Evolutionary conservation across 1,140 invertebrate species (phyloP).

Genomic region (Macrobrachium nipponense): DNA sequence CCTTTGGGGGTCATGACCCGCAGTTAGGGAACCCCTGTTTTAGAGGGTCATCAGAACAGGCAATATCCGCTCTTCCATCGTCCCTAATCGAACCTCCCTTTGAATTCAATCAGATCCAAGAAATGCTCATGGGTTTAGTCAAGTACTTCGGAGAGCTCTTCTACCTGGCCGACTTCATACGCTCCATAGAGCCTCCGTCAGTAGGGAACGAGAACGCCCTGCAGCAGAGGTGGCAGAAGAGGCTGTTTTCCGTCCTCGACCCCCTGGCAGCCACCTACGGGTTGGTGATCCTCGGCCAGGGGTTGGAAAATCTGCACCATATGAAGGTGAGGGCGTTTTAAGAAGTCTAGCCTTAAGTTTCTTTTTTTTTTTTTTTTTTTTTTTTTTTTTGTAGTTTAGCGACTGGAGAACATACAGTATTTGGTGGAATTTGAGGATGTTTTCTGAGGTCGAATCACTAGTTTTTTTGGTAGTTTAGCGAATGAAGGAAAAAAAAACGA

Average conservation of each 20-base stretch:
- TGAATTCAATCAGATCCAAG: slow-evolving; percentile 23
- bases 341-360: no score
- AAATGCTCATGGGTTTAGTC: slow-evolving; percentile 36
- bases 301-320: slow-evolving; percentile 46
- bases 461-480: no score
- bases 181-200: slow-evolving; percentile 41
- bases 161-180: slow-evolving; percentile 38
- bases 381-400: no score
- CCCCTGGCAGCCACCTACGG: slow-evolving; percentile 38
- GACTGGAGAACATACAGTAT: no score
- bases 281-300: slow-evolving; percentile 39
- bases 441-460: no score
- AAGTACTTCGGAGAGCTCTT: slow-evolving; percentile 52
- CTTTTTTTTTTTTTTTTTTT: no score
- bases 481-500: no score
- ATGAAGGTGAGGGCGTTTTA: slow-evolving; percentile 44
- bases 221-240: slow-evolving; percentile 23
- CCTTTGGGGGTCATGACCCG: no score
- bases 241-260: slow-evolving; percentile 19
- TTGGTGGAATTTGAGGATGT: no score
- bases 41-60: not conserved
- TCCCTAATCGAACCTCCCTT: not conserved
- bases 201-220: slow-evolving; percentile 34
- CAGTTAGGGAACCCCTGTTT: no score
- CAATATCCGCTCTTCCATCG: not conserved